Percentiles rank a stretch among this genome's conserved stretches.
Evolutionary conservation across 2,113 vertebrate species (phyloP).

Genomic region (Poecile atricapillus): DNA sequence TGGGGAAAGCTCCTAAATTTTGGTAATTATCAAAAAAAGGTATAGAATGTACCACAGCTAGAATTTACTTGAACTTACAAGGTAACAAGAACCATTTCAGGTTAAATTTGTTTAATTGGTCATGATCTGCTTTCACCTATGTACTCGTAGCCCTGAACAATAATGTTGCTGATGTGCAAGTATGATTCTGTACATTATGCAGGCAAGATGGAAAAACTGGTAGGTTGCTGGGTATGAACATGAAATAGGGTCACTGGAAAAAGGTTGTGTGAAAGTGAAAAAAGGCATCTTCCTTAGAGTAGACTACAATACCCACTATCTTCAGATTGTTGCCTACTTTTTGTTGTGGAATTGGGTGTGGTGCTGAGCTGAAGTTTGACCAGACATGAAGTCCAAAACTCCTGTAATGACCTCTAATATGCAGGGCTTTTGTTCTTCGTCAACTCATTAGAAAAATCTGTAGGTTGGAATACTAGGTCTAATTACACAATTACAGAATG

Average conservation of each 20-base stretch:
- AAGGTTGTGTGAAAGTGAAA: not conserved
- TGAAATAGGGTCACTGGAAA: not conserved
- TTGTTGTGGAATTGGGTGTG: not conserved
- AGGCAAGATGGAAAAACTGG: not conserved
- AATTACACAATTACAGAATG: not conserved
- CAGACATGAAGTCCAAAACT: not conserved
- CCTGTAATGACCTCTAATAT: not conserved
- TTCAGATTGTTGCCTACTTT: not conserved
- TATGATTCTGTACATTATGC: not conserved
- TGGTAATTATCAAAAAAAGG: not conserved
- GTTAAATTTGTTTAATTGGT: not conserved
- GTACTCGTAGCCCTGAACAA: not conserved
- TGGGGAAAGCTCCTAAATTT: constrained; percentile 15
- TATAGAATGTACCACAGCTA: constrained; percentile 23
- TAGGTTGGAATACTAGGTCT: not conserved
- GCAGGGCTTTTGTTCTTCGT: not conserved
- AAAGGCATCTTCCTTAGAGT: not conserved
- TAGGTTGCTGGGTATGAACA: not conserved
- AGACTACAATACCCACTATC: not conserved
- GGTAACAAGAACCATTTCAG: not conserved
- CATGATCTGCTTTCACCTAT: not conserved
- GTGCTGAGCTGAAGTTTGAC: not conserved
- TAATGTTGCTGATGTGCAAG: not conserved
- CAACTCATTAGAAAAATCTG: not conserved
- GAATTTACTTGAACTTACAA: constrained; percentile 42